Evolutionary conservation across 2,797 vertebrate genomes (phyloP), one percentile per base, ranked within the genome.

Genomic region (Notamacropus eugenii): DNA sequence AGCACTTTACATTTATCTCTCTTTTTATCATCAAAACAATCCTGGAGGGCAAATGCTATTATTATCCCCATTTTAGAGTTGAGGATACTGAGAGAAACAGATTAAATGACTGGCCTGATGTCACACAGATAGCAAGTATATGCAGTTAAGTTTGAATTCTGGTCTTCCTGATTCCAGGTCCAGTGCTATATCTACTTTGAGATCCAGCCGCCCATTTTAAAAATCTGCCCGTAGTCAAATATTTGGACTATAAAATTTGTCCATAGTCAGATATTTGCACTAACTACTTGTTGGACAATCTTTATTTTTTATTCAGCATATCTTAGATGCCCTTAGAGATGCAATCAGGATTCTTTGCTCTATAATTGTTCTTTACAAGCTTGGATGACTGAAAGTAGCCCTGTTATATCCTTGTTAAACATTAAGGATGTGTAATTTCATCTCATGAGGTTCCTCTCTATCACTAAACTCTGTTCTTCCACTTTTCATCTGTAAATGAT

Each of bases 401-500:
- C 91, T n/a, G 59, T 87, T 92, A 93, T 31, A 40, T 28, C 24
- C 54, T 87, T 97, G 91, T 74, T 95, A 95, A 96, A 93, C 59
- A 96, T 96, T 97, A 93, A 97, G 67, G 96, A 95, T 94, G 91
- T 92, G 29, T 92, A 95, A 97, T 93, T 97, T 34, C 91, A 91
- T 95, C 62, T 97, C 54, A 55, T 55, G 95, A 93, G 40, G 93
- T 96, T 27, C 16, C 93, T 93, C 96, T 95, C 54, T 96, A 97
- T 97, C 67, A 92, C n/a, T 95, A 92, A 91, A 96, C 4, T 8
- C 19, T 94, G 91, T 95, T 95, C 57, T 93, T 93, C 62, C 27
- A 93, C 27, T 96, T 90, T 96, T 46, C 95, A 90, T 96, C 90
- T 62, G 27, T 94, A 92, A 55, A 52, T 92, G 87, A 92, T 93